A percentile compares a stretch with the other conserved stretches of the same genome.
Conservation (phyloP, 2,888 invertebrate species). For the Epirrhoe tristata region DNA sequence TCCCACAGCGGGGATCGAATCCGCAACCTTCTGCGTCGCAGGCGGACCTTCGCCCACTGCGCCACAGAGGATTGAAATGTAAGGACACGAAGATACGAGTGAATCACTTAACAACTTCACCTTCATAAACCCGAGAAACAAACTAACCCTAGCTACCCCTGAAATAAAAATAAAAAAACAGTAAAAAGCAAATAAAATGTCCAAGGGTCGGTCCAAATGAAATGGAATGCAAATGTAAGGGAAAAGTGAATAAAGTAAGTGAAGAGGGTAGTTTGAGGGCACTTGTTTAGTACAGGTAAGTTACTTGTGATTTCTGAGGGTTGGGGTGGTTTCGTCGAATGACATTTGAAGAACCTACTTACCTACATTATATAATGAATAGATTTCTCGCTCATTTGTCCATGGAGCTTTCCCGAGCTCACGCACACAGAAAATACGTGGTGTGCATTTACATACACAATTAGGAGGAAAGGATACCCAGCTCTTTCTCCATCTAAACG, state of each 20-base stretch:
- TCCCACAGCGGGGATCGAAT: too few relatives aligned
- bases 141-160: constrained; percentile 61
- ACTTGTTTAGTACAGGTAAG: constrained; percentile 34
- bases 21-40: too few relatives aligned
- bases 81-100: not conserved
- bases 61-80: not conserved
- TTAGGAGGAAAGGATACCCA: too few relatives aligned
- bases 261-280: constrained; percentile 43
- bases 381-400: too few relatives aligned
- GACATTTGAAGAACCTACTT: not conserved
- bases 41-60: too few relatives aligned
- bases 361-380: too few relatives aligned
- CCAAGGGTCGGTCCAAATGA: constrained; percentile 66
- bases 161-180: constrained; percentile 76
- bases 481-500: too few relatives aligned
- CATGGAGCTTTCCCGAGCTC: too few relatives aligned
- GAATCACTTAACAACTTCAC: not conserved
- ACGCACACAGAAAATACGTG: too few relatives aligned
- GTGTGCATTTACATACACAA: too few relatives aligned
- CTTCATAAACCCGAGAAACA: constrained; percentile 46
- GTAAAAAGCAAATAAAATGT: constrained; percentile 63
- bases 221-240: constrained; percentile 79
- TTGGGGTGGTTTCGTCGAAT: not conserved
- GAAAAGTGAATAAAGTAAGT: constrained; percentile 56
- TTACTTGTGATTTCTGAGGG: constrained; percentile 9